Evolutionary conservation across 1,140 invertebrate genomes (phyloP), one percentile per base, ranked within the genome.

Genomic region (Halesus radiatus): DNA sequence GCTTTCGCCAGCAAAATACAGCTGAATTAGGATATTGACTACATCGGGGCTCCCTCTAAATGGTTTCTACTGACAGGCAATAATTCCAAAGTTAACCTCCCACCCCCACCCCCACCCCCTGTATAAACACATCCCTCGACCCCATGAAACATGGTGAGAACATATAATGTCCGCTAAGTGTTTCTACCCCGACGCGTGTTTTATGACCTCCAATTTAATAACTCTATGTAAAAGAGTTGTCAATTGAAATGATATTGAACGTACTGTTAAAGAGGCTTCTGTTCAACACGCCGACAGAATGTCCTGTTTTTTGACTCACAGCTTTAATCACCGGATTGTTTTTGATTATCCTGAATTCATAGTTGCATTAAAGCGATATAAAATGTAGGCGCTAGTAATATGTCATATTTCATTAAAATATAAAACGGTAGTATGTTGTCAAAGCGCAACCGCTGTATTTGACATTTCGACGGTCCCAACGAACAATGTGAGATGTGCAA

Each of bases 91-190:
- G 58, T 23, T 7, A 60, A 60, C 58, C 58, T 60, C 23, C 23
- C 10, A 15, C 20, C 20, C 3, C 20, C 18, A 5, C n/a, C 18
- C 18, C 50, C 18, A 16, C 68, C 50, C 74, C 64, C 10, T 45
- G 37, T 45, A 1, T 45, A 32, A 45, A 45, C 37, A 45, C 37
- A 45, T 45, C 37, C 10, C 37, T 16, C 60, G 32, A 20, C 62
- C 68, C n/a, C 37, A 54, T 54, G 54, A 29, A 58, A 58, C 79
- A 76, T 80, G 79, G 77, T 72, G 79, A 62, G 79, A 80, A 68
- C 73, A 76, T 80, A 76, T 80, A 80, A 80, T 80, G 64, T 68
- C 74, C 16, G 72, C 56, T 56, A 52, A 53, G 37, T 74, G 50
- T 80, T 74, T 13, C 20, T 15, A 60, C 60, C 66, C 29, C 56